Conservation (phyloP, 2,113 vertebrate species). For the Lagopus muta region DNA sequence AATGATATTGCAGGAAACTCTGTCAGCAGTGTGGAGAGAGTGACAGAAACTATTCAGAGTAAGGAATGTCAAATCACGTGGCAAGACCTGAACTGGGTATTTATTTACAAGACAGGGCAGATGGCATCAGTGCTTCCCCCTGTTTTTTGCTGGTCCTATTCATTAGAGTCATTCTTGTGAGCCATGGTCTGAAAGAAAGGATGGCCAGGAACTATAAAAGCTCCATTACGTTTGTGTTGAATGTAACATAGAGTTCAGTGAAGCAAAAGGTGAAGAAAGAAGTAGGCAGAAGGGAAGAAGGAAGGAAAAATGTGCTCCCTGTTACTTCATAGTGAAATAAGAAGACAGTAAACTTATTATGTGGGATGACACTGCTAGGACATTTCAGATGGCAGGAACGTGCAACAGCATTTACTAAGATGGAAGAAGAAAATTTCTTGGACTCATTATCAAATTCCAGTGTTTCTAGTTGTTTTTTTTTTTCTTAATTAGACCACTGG, state of each 20-base stretch:
- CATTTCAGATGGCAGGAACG: not conserved
- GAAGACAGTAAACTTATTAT: not conserved
- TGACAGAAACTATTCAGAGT: not conserved
- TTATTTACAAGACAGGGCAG: not conserved
- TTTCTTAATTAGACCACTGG: not conserved
- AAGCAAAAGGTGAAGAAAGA: not conserved
- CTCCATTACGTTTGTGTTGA: not conserved
- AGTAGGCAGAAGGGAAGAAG: not conserved
- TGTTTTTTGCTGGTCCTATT: not conserved
- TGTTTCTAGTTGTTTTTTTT: no score
- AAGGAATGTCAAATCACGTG: not conserved
- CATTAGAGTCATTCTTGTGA: not conserved
- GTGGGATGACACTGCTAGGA: not conserved
- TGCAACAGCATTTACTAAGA: not conserved
- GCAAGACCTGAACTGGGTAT: not conserved
- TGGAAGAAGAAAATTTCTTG: not conserved
- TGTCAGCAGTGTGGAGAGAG: not conserved
- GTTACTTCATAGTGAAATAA: conserved; percentile 1
- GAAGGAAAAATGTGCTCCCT: not conserved
- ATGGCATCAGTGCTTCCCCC: not conserved
- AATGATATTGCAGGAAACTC: not conserved
- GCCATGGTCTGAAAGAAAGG: not conserved
- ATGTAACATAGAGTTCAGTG: not conserved
- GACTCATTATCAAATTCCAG: not conserved
- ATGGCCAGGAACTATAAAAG: not conserved